A percentile compares a stretch with the other conserved stretches of the same genome.
These are phyloP conservation scores for Melieria picta DNA, from an alignment of 2,888 invertebrate species.

Conservation along the genomic window DNA sequence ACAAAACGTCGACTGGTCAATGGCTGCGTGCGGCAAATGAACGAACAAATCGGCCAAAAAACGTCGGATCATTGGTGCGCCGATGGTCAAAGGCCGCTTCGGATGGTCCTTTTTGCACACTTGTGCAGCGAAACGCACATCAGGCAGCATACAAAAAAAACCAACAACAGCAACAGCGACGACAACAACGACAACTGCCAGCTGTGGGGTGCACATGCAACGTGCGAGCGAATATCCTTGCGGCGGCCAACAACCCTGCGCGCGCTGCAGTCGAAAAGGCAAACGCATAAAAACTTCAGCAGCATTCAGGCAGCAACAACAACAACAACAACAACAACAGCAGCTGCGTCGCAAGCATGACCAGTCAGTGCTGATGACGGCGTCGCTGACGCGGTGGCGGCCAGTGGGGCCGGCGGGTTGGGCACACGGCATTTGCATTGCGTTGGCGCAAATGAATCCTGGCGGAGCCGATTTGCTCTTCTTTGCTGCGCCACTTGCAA, in stretches of 20 bases:
- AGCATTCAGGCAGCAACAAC: slow-evolving; percentile 4
- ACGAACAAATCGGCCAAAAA: no score
- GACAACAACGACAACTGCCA: slow-evolving; percentile 5
- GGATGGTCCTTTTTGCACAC: no score
- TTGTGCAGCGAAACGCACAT: background rate
- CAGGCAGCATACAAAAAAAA: slow-evolving; percentile 7
- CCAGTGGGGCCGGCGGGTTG: background rate
- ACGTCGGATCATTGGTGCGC: no score
- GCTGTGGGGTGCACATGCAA: background rate
- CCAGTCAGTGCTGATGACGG: slow-evolving; percentile 13
- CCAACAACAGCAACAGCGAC: background rate
- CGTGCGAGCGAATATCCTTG: no score
- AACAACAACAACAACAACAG: no score
- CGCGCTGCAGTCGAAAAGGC: slow-evolving; percentile 7
- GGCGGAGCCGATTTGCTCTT: slow-evolving; percentile 21
- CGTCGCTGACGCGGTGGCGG: background rate
- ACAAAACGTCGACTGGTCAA: no score
- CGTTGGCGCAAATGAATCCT: slow-evolving; percentile 31
- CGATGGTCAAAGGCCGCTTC: background rate
- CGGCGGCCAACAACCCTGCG: no score
- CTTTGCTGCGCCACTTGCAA: slow-evolving; percentile 14
- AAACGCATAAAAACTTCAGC: slow-evolving; percentile 33
- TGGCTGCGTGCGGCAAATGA: no score
- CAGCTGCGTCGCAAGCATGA: background rate
- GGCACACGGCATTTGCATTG: slow-evolving; percentile 21